phyloP scores from a whole-genome alignment of 1,140 invertebrate genomes.

The fruit fly (Drosophila melanogaster) region Release_6_plus_ISO1_MT NC_004354.4:18796001-18796500 shows the following conservation, averaged over 20 bases:
- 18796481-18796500: constrained; percentile 56
- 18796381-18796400: background rate
- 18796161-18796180: constrained; percentile 41
- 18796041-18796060: background rate
- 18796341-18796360: constrained; percentile 6
- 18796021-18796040: constrained; percentile 7
- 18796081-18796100: constrained; percentile 5
- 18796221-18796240: constrained; percentile 65
- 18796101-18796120: constrained; percentile 3
- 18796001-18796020: constrained; percentile 26
- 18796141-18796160: constrained; percentile 49
- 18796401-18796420: constrained; percentile 9
- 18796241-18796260: constrained; percentile 59
- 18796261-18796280: constrained; percentile 63
- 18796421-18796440: constrained; percentile 16
- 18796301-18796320: background rate
- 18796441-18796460: constrained; percentile 9
- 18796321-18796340: constrained; percentile 1
- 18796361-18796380: background rate
- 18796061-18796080: background rate
- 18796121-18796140: constrained; percentile 24
- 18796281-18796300: constrained; percentile 67
- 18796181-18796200: constrained; percentile 46
- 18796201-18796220: constrained; percentile 63
- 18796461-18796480: constrained; percentile 36